Evolutionary conservation across 2,797 vertebrate species (phyloP).

Genomic region (Spondyliosoma cantharus): DNA sequence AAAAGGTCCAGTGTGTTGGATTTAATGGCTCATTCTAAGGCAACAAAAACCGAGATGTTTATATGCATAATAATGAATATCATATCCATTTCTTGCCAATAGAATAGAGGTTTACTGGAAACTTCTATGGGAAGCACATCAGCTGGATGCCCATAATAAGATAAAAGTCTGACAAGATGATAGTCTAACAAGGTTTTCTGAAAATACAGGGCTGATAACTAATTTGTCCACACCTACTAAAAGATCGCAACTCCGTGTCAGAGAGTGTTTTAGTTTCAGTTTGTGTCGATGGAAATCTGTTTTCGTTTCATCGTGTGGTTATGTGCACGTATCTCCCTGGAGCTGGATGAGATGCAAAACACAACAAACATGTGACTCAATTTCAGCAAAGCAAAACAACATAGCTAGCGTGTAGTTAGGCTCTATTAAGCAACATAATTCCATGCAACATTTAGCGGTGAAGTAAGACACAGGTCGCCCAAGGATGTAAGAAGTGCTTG

Average conservation of each 20-base stretch:
- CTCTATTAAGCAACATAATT: slow-evolving; percentile 49
- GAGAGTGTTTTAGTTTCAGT: not conserved
- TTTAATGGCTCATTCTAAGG: too few relatives aligned
- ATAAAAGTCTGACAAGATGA: not conserved
- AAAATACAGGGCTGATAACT: not conserved
- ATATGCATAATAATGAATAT: not conserved
- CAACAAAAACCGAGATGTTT: not conserved
- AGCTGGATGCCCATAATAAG: not conserved
- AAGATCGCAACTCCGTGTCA: not conserved
- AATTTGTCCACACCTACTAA: not conserved
- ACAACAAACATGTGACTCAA: slow-evolving; percentile 46
- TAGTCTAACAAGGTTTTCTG: not conserved
- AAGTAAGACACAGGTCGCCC: slow-evolving; percentile 54
- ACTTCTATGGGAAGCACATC: not conserved
- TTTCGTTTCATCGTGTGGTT: slow-evolving; percentile 20
- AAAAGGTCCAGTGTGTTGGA: too few relatives aligned
- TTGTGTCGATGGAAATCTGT: not conserved
- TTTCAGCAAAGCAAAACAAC: slow-evolving; percentile 49
- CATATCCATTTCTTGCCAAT: too few relatives aligned
- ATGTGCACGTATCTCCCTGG: slow-evolving; percentile 5
- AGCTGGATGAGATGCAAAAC: slow-evolving; percentile 16
- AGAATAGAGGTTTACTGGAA: not conserved
- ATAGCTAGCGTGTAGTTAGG: slow-evolving; percentile 26
- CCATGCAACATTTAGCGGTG: slow-evolving; percentile 57
- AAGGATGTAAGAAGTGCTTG: slow-evolving; percentile 30